Percentiles rank a stretch among this genome's conserved stretches.
Conservation (phyloP, 2,888 invertebrate species). For the Chrysotoxum bicinctum region DNA sequence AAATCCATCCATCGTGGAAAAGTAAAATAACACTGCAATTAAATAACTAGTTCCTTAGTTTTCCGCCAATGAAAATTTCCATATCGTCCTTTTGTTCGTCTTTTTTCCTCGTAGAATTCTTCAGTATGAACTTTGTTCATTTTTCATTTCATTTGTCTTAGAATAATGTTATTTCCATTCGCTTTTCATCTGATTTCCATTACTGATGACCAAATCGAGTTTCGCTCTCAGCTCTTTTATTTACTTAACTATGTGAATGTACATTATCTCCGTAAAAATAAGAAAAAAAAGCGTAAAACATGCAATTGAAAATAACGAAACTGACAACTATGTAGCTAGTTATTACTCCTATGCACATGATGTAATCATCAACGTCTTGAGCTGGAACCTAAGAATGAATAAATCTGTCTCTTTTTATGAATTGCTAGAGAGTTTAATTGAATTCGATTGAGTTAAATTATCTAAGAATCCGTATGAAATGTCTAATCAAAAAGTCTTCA, state of each 20-base stretch:
- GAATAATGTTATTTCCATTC: neutral
- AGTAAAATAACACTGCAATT: too few relatives aligned
- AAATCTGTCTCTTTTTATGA: constrained; percentile 1
- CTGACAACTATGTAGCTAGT: constrained; percentile 24
- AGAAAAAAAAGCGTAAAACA: neutral
- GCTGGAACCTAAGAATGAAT: neutral
- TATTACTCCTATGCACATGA: constrained; percentile 31
- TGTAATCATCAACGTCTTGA: constrained; percentile 22
- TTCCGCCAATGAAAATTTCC: too few relatives aligned
- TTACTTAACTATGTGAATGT: neutral
- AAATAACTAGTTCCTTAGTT: too few relatives aligned
- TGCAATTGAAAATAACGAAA: constrained; percentile 21
- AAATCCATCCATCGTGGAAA: too few relatives aligned
- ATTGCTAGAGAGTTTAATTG: constrained; percentile 33
- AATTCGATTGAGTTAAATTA: constrained; percentile 26
- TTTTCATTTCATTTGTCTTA: neutral
- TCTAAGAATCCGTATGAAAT: constrained; percentile 19
- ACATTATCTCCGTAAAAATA: neutral
- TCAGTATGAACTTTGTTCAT: neutral
- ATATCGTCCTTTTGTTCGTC: too few relatives aligned
- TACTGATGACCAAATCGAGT: neutral
- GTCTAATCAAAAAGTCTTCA: constrained; percentile 31
- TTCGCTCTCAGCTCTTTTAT: constrained; percentile 3
- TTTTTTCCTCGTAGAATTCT: too few relatives aligned
- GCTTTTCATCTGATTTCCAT: neutral